Evolutionary conservation across 2,797 vertebrate species (phyloP).

Genomic region (Notolepis coatsorum): DNA sequence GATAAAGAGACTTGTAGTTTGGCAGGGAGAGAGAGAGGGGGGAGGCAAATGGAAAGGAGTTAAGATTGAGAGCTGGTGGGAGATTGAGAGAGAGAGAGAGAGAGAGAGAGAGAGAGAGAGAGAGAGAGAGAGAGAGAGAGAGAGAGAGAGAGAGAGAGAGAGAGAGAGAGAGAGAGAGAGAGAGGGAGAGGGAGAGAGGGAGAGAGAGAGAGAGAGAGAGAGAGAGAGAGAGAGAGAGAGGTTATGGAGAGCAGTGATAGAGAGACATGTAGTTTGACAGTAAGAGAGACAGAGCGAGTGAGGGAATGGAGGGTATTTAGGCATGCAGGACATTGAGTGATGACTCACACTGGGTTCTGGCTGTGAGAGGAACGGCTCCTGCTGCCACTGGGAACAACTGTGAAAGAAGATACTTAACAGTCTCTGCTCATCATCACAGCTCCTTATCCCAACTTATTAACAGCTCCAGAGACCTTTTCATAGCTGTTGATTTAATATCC

Average conservation of each 20-base stretch:
- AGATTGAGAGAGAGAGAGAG: too few relatives aligned
- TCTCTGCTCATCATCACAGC: background rate
- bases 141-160: background rate
- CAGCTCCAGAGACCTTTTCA: too few relatives aligned
- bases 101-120: background rate
- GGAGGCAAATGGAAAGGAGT: too few relatives aligned
- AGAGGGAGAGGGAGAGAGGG: background rate
- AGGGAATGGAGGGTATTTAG: slow-evolving; percentile 29
- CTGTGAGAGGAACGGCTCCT: slow-evolving; percentile 39
- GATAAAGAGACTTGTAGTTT: too few relatives aligned
- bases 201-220: background rate
- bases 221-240: too few relatives aligned
- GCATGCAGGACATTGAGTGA: slow-evolving; percentile 46
- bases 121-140: background rate
- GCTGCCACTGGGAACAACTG: slow-evolving; percentile 25
- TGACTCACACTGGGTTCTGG: slow-evolving; percentile 61
- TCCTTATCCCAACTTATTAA: too few relatives aligned
- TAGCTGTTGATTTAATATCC: background rate
- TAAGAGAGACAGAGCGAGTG: background rate
- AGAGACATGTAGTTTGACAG: background rate
- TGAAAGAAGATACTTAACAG: slow-evolving; percentile 25
- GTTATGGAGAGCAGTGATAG: background rate
- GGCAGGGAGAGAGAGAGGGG: background rate
- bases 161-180: background rate
- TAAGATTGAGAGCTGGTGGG: background rate